Evolutionary conservation across 1,140 invertebrate species (phyloP), one percentile per base, ranked within the genome.

Genomic region (Brachionus koreanus): DNA sequence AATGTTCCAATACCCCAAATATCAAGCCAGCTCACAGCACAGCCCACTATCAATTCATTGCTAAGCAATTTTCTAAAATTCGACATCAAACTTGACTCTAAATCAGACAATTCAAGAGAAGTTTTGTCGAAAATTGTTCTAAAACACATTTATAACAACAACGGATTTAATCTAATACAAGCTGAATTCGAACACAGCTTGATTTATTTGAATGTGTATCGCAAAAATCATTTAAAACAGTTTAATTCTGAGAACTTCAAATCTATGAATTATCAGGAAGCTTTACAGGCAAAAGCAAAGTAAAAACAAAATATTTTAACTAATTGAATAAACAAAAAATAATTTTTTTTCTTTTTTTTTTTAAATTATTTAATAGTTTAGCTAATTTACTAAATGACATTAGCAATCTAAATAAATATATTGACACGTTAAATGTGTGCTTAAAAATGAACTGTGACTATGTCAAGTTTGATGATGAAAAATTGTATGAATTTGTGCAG

Each of bases 161-260:
- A 23, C 39, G 29, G 65, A 16, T 69, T 69, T 39, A n/a, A 37
- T 23, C 2, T 5, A 13, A 29, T 69, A 7, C 16, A 42, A 16
- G 0, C 29, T n/a, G 65, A 69, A 37, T 69, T 69, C 6, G 65
- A 69, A 69, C 33, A n/a, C 16, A n/a, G 23, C 35, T 33, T 69
- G 9, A 19, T 19, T 33, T 69, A 69, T 69, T 39, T 69, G 16
- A 69, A 69, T 69, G 65, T 69, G 6, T 69, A 69, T 16, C 65
- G 65, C 37, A 69, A 69, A n/a, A 69, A 69, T 39, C 65, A 69
- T 42, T 39, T 69, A n/a, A 69, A 69, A 16, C 65, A 69, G 19
- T 69, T 69, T 37, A 33, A 69, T n/a, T 42, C 1, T 37, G 37
- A n/a, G 3, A 39, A 39, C 7, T n/a, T n/a, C 9, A 39, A 39